Percentiles rank a stretch among this genome's conserved stretches.
phyloP scores from a whole-genome alignment of 35 echinoderm and acorn worm species.

The Hemicentrotus pulcherrimus region DNA sequence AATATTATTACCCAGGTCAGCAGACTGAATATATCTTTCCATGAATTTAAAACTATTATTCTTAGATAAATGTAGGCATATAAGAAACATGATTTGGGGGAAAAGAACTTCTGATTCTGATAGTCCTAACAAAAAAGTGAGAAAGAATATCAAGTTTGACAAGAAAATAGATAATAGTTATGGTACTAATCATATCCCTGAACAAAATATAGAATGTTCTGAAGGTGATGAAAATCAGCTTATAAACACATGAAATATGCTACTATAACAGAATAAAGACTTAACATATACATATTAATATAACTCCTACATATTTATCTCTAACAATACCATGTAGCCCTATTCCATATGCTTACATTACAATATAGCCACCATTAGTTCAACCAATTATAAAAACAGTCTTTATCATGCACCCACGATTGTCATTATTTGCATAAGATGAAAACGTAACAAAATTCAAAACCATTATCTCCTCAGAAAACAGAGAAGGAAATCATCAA shows the following conservation, averaged over 20 bases:
- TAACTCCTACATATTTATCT: neutral
- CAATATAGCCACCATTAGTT: constrained; percentile 10
- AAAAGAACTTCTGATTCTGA: neutral
- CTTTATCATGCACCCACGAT: constrained; percentile 10
- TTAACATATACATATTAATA: neutral
- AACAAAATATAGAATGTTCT: constrained; percentile 20
- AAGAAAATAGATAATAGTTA: neutral
- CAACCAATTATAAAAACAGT: neutral
- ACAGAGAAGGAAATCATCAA: neutral
- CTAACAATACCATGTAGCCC: neutral
- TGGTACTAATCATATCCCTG: neutral
- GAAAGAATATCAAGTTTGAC: neutral
- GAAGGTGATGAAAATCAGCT: neutral
- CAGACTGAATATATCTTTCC: too few species aligned
- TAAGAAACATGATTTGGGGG: neutral
- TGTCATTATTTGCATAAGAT: constrained; percentile 19
- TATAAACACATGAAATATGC: neutral
- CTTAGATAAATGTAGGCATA: neutral
- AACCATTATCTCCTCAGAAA: neutral
- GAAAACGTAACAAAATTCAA: neutral
- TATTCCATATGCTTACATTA: neutral
- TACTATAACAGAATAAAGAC: neutral
- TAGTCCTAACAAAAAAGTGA: neutral
- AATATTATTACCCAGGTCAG: too few species aligned
- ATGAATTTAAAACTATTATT: neutral